Evolutionary conservation across 1,140 invertebrate species (phyloP).

Genomic region (Leptopilina clavipes): DNA sequence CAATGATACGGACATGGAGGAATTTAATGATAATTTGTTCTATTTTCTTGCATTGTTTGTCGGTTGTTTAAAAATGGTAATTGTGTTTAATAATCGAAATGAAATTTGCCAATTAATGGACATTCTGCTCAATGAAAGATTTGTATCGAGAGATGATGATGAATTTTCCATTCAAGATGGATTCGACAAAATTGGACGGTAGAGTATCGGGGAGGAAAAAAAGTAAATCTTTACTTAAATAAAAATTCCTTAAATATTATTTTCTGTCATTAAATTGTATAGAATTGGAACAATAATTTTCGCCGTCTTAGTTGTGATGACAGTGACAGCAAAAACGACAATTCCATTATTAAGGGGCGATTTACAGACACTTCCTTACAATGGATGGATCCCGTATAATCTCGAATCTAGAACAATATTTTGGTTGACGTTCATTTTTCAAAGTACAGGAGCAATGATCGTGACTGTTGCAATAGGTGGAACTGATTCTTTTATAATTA

Average conservation of each 20-base stretch:
- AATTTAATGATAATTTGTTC: conserved; percentile 6
- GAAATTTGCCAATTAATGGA: background rate
- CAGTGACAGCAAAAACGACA: background rate
- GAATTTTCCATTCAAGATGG: background rate
- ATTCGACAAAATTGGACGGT: background rate
- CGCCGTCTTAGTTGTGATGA: background rate
- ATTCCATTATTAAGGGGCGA: background rate
- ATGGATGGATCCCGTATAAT: background rate
- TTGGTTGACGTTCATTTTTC: conserved; percentile 1
- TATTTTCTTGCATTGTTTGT: background rate
- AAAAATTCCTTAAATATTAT: too few relatives aligned
- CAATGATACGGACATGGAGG: background rate
- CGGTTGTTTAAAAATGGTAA: background rate
- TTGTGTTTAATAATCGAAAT: background rate
- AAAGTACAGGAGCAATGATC: background rate
- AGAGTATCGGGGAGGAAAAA: too few relatives aligned
- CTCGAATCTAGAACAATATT: conserved; percentile 9
- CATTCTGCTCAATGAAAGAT: background rate
- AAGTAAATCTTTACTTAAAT: too few relatives aligned
- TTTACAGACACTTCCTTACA: background rate
- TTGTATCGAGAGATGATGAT: background rate
- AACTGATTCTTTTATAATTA: background rate
- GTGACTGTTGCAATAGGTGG: background rate
- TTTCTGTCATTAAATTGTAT: too few relatives aligned
- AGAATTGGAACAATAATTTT: conserved; percentile 9